Evolutionary conservation across 2,888 invertebrate genomes (phyloP).

Genomic region (Sphinx pinastri): DNA sequence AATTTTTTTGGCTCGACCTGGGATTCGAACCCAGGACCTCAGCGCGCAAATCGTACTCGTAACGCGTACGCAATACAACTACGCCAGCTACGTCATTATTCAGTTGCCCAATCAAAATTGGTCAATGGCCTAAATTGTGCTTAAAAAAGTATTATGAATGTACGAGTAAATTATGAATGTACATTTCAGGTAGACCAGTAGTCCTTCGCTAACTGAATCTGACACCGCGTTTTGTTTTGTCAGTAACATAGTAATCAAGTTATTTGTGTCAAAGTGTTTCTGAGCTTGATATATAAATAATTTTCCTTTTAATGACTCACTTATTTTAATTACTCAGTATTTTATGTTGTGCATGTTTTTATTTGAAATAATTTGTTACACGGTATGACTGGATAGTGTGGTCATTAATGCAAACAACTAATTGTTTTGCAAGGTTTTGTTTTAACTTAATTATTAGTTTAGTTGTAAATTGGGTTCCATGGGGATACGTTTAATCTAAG

Average conservation of each 20-base stretch:
- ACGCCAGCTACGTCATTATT: too few species aligned
- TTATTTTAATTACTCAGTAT: slow-evolving; percentile 38
- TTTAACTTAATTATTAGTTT: too few species aligned
- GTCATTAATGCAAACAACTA: not conserved
- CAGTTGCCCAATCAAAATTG: too few species aligned
- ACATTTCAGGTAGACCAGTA: slow-evolving; percentile 9
- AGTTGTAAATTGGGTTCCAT: too few species aligned
- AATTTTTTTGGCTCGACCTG: too few species aligned
- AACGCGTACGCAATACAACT: too few species aligned
- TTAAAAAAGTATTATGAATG: too few species aligned
- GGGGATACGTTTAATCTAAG: too few species aligned
- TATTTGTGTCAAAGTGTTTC: slow-evolving; percentile 42
- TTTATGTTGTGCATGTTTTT: slow-evolving; percentile 29
- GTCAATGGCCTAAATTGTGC: too few species aligned
- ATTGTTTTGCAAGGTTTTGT: too few species aligned
- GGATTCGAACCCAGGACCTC: too few species aligned
- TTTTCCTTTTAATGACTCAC: slow-evolving; percentile 48
- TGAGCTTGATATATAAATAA: slow-evolving; percentile 39
- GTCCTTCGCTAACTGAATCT: slow-evolving; percentile 22
- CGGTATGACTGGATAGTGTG: not conserved
- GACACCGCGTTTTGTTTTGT: slow-evolving; percentile 22
- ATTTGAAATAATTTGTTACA: slow-evolving; percentile 17
- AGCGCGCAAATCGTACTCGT: too few species aligned
- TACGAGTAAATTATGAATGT: slow-evolving; percentile 3
- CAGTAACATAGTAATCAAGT: slow-evolving; percentile 28